These are phyloP conservation scores for Archaeoteleia sp. DNA, from an alignment of 2,888 invertebrate genomes.

Conservation along the genomic window DNA sequence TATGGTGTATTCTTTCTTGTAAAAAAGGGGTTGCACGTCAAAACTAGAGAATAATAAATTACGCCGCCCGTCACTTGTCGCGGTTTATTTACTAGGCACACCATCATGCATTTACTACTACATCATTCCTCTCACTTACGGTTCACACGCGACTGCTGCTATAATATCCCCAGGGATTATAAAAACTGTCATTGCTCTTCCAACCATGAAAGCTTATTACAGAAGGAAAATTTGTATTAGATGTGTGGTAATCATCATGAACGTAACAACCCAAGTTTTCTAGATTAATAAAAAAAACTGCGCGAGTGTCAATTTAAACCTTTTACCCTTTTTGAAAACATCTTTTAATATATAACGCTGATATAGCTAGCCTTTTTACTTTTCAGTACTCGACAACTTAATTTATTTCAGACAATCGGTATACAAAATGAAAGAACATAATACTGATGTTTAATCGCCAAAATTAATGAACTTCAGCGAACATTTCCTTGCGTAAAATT, in stretches of 20 bases:
- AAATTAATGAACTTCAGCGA: no score
- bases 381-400: no score
- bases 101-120: slow-evolving; percentile 35
- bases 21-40: slow-evolving; percentile 34
- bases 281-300: slow-evolving; percentile 3
- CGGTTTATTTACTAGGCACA: slow-evolving; percentile 47
- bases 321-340: no score
- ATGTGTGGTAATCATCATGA: slow-evolving; percentile 16
- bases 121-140: slow-evolving; percentile 42
- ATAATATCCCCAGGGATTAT: slow-evolving; percentile 41
- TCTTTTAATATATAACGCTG: no score
- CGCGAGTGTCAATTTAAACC: no score
- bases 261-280: slow-evolving; percentile 2
- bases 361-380: no score
- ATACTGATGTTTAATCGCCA: no score
- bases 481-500: no score
- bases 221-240: slow-evolving; percentile 17
- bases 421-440: no score
- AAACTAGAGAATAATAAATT: slow-evolving; percentile 43
- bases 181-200: slow-evolving; percentile 35
- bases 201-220: slow-evolving; percentile 22
- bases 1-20: slow-evolving; percentile 24
- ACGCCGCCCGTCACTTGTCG: slow-evolving; percentile 41
- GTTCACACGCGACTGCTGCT: slow-evolving; percentile 29
- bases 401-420: no score